Evolutionary conservation across 2,797 vertebrate species (phyloP), one percentile per base, ranked within the genome.

Genomic region (Argyrosomus regius): DNA sequence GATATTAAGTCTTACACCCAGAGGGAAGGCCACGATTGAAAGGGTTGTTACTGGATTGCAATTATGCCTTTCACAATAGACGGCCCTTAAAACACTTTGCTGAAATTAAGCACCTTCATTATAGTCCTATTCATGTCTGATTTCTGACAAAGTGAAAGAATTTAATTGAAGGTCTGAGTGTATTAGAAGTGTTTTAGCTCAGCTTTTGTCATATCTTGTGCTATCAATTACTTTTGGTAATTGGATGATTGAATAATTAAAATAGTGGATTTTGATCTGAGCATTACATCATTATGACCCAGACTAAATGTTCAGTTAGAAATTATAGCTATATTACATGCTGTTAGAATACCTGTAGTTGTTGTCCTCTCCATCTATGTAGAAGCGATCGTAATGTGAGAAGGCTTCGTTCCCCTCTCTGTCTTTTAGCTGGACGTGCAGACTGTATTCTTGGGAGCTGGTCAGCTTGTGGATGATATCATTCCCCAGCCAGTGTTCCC

Each of bases 401-500:
- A 93, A 95, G 11, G 94, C 96, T 81, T 96, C 94, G 10, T 94
- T 95, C 69, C 93, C 95, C 13, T 96, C 96, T 72, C 88, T 84
- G 68, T 97, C 96, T 84, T 80, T 94, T 14, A 97, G 93, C 62
- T 93, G 94, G 79, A 97, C 89, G 7, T 93, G 94, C 61, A 97
- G 94, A 59, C 87, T 92, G 80, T 96, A 95, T 78, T 96, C 92
- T 77, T 91, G 86, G 53, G 93, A 93, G 72, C 82, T 90, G 68
- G 95, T 96, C 82, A 97, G 92, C 78, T 90, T 89, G 84, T 97
- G 95, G 85, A 97, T 94, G 90, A 95, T 93, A 75, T 96, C 95
- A 89, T 97, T 97, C 76, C 96, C 96, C 76, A 97, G 86, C 96
- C 96, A 97, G 85, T 96, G 93, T 82, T 97, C 96, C 80, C 96